A percentile compares a stretch with the other conserved stretches of the same genome.
phyloP scores from a whole-genome alignment of 92 coral and sea anemone genomes.

The Blastomussa wellsi region DNA sequence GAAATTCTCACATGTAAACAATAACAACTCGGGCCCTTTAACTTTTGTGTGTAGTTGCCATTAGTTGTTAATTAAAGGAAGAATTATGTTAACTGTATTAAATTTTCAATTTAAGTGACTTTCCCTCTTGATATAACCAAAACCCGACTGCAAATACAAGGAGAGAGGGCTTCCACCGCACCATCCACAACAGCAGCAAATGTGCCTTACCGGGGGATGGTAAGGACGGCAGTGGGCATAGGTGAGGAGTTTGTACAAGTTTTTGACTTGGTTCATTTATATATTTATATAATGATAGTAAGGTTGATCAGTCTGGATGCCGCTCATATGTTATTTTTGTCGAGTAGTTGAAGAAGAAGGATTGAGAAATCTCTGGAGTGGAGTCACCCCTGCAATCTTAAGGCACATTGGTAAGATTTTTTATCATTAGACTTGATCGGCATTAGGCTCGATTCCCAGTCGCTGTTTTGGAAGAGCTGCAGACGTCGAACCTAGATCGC shows the following conservation, averaged over 20 bases:
- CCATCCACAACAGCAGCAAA: slow-evolving; percentile 45
- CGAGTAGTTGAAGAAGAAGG: slow-evolving; percentile 90
- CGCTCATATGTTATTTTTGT: no score
- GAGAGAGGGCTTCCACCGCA: slow-evolving; percentile 88
- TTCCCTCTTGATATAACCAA: slow-evolving; percentile 97
- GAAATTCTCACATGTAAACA: no score
- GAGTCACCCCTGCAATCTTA: slow-evolving; percentile 90
- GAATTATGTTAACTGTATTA: background rate
- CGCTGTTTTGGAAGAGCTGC: background rate
- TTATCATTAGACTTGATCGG: no score
- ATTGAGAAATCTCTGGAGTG: slow-evolving; percentile 84
- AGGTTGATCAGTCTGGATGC: no score
- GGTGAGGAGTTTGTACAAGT: slow-evolving; percentile 48
- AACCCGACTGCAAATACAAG: slow-evolving; percentile 96
- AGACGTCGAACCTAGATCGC: no score
- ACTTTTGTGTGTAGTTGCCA: no score
- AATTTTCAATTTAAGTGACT: slow-evolving; percentile 56
- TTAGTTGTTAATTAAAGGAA: no score
- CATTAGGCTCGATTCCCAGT: background rate
- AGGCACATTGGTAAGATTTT: slow-evolving; percentile 80
- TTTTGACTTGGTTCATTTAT: background rate
- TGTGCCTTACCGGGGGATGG: slow-evolving; percentile 93
- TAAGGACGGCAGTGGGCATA: slow-evolving; percentile 94
- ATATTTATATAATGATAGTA: no score
- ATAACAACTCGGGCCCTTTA: no score